Conservation (phyloP, 2,113 vertebrate genomes). For the western clawed frog (Xenopus tropicalis) region UCB_Xtro_10.0 CM004443.2:45919001-45919500, state of each 20-base stretch:
- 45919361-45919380: too few species aligned
- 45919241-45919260: neutral
- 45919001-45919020: conserved; percentile 33
- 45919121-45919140: conserved; percentile 16
- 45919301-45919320: too few species aligned
- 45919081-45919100: conserved; percentile 40
- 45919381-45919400: too few species aligned
- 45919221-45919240: neutral
- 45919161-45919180: neutral
- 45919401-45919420: too few species aligned
- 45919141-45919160: neutral
- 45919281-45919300: neutral
- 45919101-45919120: conserved; percentile 30
- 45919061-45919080: conserved; percentile 34
- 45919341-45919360: too few species aligned
- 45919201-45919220: neutral
- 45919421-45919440: too few species aligned
- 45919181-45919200: neutral
- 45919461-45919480: too few species aligned
- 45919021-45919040: conserved; percentile 32
- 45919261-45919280: neutral
- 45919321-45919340: too few species aligned
- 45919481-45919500: too few species aligned
- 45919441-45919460: too few species aligned
- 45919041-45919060: conserved; percentile 1